These are phyloP conservation scores for Aptenodytes patagonicus DNA, from an alignment of 2,113 vertebrate genomes.

Conservation along the genomic window DNA sequence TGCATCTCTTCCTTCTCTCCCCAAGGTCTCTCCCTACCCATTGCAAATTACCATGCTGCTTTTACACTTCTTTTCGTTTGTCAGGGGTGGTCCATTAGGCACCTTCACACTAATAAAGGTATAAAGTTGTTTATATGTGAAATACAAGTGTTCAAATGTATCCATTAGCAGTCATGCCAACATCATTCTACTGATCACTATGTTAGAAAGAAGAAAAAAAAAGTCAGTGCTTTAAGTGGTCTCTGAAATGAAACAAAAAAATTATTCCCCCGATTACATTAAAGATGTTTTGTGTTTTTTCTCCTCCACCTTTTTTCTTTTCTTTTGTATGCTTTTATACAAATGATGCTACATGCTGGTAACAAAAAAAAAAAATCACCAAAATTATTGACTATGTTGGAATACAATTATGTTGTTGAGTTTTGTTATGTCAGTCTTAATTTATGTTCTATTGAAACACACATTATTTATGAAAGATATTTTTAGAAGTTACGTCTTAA, in stretches of 20 bases:
- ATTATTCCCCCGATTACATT: accelerated
- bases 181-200: not conserved
- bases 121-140: accelerated
- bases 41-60: not conserved
- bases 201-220: not conserved
- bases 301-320: not conserved
- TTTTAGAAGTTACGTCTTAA: not conserved
- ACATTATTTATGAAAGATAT: not conserved
- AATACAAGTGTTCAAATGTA: not conserved
- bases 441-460: not conserved
- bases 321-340: not conserved
- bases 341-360: not conserved
- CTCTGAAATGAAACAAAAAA: not conserved
- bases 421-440: not conserved
- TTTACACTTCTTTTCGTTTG: not conserved
- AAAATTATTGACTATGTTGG: not conserved
- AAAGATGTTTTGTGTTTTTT: not conserved
- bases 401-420: not conserved
- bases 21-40: not conserved
- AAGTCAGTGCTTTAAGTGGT: not conserved
- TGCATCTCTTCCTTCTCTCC: not conserved
- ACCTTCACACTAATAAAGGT: not conserved
- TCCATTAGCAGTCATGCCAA: accelerated
- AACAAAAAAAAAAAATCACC: not conserved
- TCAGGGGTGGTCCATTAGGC: not conserved